Base-by-base conservation (phyloP, 2,888 invertebrate species). In the Drosophila formosana region DNA sequence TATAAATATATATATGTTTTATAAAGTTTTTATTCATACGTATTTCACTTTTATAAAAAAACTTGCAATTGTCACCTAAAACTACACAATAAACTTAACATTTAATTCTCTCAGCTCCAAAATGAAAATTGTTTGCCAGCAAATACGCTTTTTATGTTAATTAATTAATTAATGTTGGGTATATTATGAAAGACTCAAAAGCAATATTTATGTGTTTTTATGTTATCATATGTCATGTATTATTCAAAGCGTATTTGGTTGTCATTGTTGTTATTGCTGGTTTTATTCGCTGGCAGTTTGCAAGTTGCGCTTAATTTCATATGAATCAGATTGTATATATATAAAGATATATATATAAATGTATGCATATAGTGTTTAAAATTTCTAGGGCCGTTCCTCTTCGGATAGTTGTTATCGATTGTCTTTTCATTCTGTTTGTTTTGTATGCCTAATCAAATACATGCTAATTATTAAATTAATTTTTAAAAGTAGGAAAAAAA, bases 181-280 rank as follows among this genome's bases (percentile, higher is more conserved):
- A 18, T 76, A 76, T 79, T 76, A 67, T 75, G 73, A 89, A 89
- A 88, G 90, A 89, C 89, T 90, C 89, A 89, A 90, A 90, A 89
- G 89, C 90, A 87, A 75, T 81, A 76, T 78, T 68, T 82, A 61
- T 76, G n/a, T 62, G 43, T 58, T 55, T 41, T 18, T 72, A 34
- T 65, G 13, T 39, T 57, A n/a, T 66, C n/a, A 45, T 55, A n/a
- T 56, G 9, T 56, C 41, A 39, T 66, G 55, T 66, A 50, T 64
- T 68, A 30, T 28, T 39, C 46, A 56, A 61, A 72, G 78, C 87
- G 61, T 69, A 72, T 58, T 66, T 61, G 55, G 43, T 52, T 74
- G 39, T 66, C 56, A 43, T 52, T 62, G 30, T 52, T 74, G 39
- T 66, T 60, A 39, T 52, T 62, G 30, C 46, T 63, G 39, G 72